phyloP scores from a whole-genome alignment of 2,888 invertebrate genomes.

The Temnothorax rugatulus region DNA sequence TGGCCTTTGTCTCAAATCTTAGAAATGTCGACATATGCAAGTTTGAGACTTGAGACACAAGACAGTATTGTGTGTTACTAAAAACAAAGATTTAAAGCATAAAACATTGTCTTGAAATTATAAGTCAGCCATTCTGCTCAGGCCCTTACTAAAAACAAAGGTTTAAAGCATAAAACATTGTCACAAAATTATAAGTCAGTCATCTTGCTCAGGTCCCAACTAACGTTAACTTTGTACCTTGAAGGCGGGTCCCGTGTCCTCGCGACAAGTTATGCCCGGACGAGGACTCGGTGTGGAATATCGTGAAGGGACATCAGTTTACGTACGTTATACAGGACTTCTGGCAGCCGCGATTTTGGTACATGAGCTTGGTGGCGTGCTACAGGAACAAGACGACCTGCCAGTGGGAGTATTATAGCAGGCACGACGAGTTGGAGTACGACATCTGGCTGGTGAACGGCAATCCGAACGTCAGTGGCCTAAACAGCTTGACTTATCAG shows the following conservation, averaged over 20 bases:
- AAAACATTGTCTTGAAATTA: no score
- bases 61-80: no score
- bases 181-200: no score
- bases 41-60: no score
- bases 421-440: constrained; percentile 90
- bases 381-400: constrained; percentile 93
- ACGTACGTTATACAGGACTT: constrained; percentile 97
- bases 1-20: no score
- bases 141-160: no score
- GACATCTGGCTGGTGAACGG: constrained; percentile 99
- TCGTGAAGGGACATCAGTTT: constrained; percentile 96
- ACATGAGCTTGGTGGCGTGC: constrained; percentile 97
- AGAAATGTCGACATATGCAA: no score
- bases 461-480: constrained; percentile 95
- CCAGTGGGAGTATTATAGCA: constrained; percentile 93
- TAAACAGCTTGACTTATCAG: constrained; percentile 96
- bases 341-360: constrained; percentile 98
- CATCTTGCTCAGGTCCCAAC: no score
- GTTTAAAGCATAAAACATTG: no score
- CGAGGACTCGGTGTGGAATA: constrained; percentile 94
- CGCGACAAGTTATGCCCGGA: constrained; percentile 92
- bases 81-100: no score
- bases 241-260: constrained; percentile 93
- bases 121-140: no score
- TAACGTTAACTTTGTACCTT: constrained; percentile 33